These are phyloP conservation scores for Solenopsis fugax DNA, from an alignment of 1,140 invertebrate species.

Conservation along the genomic window DNA sequence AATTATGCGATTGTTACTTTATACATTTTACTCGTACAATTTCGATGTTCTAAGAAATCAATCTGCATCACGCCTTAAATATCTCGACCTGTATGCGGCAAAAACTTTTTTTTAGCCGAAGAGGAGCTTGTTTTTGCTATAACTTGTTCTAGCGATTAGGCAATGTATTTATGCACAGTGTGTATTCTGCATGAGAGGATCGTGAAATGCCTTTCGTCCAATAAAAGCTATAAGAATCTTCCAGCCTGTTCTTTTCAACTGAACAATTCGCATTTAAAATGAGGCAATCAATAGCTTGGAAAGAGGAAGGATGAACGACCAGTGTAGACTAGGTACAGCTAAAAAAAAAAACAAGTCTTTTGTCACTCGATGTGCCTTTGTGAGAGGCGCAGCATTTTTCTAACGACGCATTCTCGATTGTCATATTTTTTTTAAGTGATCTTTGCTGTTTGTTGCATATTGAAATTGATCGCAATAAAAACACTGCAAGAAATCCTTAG, in stretches of 20 bases:
- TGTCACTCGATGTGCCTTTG: neutral
- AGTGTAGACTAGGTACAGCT: no score
- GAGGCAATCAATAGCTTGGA: no score
- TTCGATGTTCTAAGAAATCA: neutral
- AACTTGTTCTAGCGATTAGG: conserved; percentile 67
- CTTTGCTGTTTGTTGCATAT: conserved; percentile 74
- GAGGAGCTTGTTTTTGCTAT: conserved; percentile 69
- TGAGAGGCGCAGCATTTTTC: conserved; percentile 53
- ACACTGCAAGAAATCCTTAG: conserved; percentile 5
- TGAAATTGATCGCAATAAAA: conserved; percentile 64
- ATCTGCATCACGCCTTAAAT: neutral
- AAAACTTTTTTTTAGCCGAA: conserved; percentile 30
- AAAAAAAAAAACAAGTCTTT: neutral
- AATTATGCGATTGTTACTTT: neutral
- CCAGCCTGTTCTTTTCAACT: no score
- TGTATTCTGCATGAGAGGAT: conserved; percentile 58
- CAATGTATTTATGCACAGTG: conserved; percentile 31
- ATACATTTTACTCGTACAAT: neutral
- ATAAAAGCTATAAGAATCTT: conserved; percentile 62
- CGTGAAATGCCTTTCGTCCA: conserved; percentile 68
- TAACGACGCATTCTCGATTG: conserved; percentile 65
- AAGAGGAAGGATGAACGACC: no score
- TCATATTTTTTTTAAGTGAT: conserved; percentile 74
- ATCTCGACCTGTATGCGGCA: neutral
- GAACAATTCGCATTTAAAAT: no score